Base-by-base conservation (phyloP, 2,113 vertebrate species). In the Ifrita kowaldi region DNA sequence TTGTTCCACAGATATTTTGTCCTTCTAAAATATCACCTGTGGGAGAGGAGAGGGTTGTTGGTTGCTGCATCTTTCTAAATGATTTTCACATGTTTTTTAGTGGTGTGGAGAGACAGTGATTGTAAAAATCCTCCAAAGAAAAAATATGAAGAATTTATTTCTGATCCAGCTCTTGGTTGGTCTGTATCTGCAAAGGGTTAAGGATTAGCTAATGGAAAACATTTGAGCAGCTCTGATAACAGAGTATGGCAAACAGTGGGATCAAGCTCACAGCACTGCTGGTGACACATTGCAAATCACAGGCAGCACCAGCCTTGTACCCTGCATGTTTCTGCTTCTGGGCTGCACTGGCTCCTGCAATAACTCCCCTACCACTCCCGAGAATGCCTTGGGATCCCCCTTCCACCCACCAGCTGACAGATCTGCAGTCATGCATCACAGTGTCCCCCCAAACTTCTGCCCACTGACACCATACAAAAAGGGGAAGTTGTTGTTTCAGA, bases 141-240 rank as follows among this genome's bases (percentile, higher is more conserved):
- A 62, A 52, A 60, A 6, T 1, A 90, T 5, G 14, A 71, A 84
- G 23, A 59, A 26, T 67, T 74, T 44, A 13, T n/a, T 79, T 95
- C 69, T 49, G 49, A 53, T 32, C 39, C 46, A 41, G 10, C 16
- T 86, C 41, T 83, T 37, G 86, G 7, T 83, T 89, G n/a, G 32
- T 80, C 84, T 82, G 35, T 67, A 3, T 22, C 64, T 91, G 46
- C 74, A 71, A 47, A 79, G 69, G 84, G 90, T 89, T 91, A 91
- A 91, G 84, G 77, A 91, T 78, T 63, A 87, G 60, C 69, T 82
- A 46, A 82, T 64, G 65, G 65, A 93, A 96, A 96, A 82, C 64
- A 71, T 70, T 50, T 65, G 73, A 84, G 60, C 84, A 56, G 77
- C 39, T 89, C 84, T 74, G 87, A 87, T 78, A 96, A 50, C 55